A percentile compares a stretch with the other conserved stretches of the same genome.
Evolutionary conservation across 2,888 invertebrate genomes (phyloP).

Genomic region (Plagodis dolabraria): DNA sequence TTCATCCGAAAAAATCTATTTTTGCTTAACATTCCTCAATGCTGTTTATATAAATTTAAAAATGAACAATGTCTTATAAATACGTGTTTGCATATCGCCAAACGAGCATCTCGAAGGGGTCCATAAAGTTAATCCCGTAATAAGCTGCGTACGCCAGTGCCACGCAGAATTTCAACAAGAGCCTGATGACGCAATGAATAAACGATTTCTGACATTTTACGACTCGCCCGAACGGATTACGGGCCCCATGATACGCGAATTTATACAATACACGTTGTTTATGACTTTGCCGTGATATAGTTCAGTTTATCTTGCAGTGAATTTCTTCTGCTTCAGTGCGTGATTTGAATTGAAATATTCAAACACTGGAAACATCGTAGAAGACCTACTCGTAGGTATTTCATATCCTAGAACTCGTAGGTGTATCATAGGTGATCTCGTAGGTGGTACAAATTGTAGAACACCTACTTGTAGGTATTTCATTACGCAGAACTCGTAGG

Average conservation of each 20-base stretch:
- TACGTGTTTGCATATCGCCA: slow-evolving; percentile 11
- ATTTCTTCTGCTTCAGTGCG: slow-evolving; percentile 3
- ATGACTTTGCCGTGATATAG: slow-evolving; percentile 13
- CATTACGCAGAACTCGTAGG: no score
- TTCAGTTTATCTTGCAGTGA: slow-evolving; percentile 12
- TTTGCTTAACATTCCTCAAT: no score
- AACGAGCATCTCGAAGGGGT: slow-evolving; percentile 9
- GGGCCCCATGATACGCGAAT: slow-evolving; percentile 21
- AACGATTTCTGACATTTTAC: slow-evolving; percentile 72
- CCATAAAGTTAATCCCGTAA: slow-evolving; percentile 42
- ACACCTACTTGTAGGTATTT: no score
- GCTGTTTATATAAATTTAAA: no score
- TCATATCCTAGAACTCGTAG: no score
- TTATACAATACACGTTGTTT: slow-evolving; percentile 30
- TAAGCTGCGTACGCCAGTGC: slow-evolving; percentile 44
- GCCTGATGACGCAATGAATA: slow-evolving; percentile 75
- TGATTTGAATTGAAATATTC: no score
- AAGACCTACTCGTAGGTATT: no score
- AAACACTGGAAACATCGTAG: no score
- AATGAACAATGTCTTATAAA: no score
- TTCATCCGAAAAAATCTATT: no score
- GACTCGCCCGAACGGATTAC: slow-evolving; percentile 57
- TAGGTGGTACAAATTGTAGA: no score
- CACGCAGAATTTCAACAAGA: slow-evolving; percentile 71
- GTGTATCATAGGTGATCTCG: no score